Evolutionary conservation across 2,888 invertebrate species (phyloP).

Genomic region (Empis livida): DNA sequence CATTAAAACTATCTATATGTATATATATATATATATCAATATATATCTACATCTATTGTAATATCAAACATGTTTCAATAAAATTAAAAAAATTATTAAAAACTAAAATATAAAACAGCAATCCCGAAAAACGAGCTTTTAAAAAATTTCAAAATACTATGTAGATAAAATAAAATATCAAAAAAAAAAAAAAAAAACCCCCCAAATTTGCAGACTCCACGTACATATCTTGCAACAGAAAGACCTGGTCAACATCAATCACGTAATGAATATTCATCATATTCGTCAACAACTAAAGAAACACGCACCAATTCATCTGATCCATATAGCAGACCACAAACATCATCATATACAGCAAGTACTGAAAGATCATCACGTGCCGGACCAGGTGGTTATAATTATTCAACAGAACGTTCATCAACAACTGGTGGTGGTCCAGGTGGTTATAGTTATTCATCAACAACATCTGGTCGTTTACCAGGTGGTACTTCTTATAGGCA

Average conservation of each 20-base stretch:
- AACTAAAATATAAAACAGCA: too few species aligned
- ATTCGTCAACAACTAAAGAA: constrained; percentile 50
- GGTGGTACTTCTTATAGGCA: constrained; percentile 73
- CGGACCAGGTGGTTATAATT: constrained; percentile 65
- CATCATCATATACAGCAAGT: constrained; percentile 50
- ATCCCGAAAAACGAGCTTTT: too few species aligned
- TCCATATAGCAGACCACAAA: constrained; percentile 48
- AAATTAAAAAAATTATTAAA: too few species aligned
- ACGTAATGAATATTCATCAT: constrained; percentile 71
- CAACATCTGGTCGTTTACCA: constrained; percentile 66
- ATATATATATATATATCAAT: background rate
- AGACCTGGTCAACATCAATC: constrained; percentile 49
- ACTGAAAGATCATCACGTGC: constrained; percentile 55
- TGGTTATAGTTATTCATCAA: constrained; percentile 72
- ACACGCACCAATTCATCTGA: constrained; percentile 41
- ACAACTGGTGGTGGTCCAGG: constrained; percentile 63
- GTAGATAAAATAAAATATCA: too few species aligned
- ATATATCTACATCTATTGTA: background rate
- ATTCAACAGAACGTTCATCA: constrained; percentile 60
- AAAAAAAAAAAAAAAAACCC: too few species aligned
- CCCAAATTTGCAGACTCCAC: constrained; percentile 73
- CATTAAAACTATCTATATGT: too few species aligned
- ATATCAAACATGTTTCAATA: too few species aligned
- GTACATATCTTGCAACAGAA: constrained; percentile 76
- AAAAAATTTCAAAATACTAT: too few species aligned